phyloP scores from a whole-genome alignment of 2,113 vertebrate genomes.

The Cathartes aura region DNA sequence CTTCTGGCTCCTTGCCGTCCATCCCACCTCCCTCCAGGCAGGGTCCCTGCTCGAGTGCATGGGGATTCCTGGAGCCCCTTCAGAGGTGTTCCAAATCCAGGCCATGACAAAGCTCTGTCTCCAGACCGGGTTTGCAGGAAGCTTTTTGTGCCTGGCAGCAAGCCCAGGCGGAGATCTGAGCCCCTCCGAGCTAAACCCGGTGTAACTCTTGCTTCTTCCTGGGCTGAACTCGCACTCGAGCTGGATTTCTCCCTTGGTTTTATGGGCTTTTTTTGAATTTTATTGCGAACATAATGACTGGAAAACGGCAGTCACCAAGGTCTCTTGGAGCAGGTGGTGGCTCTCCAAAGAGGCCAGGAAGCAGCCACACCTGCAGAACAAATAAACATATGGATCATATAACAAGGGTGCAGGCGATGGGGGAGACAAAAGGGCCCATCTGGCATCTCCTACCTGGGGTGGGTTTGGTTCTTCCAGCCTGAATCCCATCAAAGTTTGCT shows the following conservation, averaged over 20 bases:
- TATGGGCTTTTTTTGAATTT: not conserved
- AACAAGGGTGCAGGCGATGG: not conserved
- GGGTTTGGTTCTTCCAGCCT: not conserved
- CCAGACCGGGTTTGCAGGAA: not conserved
- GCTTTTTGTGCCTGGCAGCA: not conserved
- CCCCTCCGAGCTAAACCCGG: not conserved
- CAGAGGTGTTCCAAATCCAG: not conserved
- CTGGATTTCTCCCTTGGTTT: not conserved
- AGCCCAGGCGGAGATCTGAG: not conserved
- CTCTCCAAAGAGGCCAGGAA: not conserved
- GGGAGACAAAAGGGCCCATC: not conserved
- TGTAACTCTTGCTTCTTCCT: not conserved
- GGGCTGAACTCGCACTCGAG: not conserved
- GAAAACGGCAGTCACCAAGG: not conserved
- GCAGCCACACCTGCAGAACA: not conserved
- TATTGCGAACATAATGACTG: not conserved
- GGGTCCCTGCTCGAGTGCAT: fast-evolving
- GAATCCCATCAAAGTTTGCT: not conserved
- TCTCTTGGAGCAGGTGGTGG: not conserved
- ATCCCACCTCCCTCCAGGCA: not conserved
- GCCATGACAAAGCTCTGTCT: not conserved
- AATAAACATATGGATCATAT: not conserved
- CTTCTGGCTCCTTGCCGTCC: not conserved
- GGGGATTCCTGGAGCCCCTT: not conserved
- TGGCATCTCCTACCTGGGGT: not conserved